Base-by-base conservation (phyloP, 37 sponge, comb jelly and placozoan species). In the Cliona cf. orientalis region DNA sequence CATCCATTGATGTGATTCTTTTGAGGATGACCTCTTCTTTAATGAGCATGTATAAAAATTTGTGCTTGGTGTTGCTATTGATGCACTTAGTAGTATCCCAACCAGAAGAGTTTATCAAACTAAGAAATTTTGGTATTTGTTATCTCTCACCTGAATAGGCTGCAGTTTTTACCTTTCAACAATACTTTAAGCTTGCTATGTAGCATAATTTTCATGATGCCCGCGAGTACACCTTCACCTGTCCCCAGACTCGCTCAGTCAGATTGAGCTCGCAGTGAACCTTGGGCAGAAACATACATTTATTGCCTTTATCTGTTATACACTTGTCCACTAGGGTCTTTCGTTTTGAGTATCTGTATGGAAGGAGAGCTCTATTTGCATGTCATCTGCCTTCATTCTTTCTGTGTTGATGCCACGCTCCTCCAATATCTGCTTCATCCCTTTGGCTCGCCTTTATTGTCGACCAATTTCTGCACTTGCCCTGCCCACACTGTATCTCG, bases 181-280 rank as follows among this genome's bases (percentile, higher is more conserved):
- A n/a, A n/a, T n/a, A n/a, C n/a, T n/a, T n/a, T n/a, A n/a, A n/a
- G n/a, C n/a, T n/a, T n/a, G n/a, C n/a, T n/a, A n/a, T n/a, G n/a
- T n/a, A n/a, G n/a, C n/a, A n/a, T n/a, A n/a, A n/a, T n/a, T n/a
- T n/a, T n/a, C n/a, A n/a, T n/a, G n/a, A n/a, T 49, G 53, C 53
- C 14, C 85, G 28, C 44, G 46, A 33, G 36, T 46, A 62, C 56
- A 3, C 12, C 46, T 84, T 76, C 9, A 53, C 77, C 40, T 74
- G 69, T 23, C 68, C 46, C 85, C 77, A 84, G 44, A 45, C 42
- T 40, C 70, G 46, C 39, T 84, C 78, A 35, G 66, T 84, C 12
- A 58, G 85, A 35, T 77, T 77, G 31, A 84, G 33, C 41, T 84
- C 41, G 33, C 85, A 84, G 33, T 84, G 85, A 42, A 68, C 78